phyloP scores from a whole-genome alignment of 2,888 invertebrate genomes.

The Lomographa bimaculata region DNA sequence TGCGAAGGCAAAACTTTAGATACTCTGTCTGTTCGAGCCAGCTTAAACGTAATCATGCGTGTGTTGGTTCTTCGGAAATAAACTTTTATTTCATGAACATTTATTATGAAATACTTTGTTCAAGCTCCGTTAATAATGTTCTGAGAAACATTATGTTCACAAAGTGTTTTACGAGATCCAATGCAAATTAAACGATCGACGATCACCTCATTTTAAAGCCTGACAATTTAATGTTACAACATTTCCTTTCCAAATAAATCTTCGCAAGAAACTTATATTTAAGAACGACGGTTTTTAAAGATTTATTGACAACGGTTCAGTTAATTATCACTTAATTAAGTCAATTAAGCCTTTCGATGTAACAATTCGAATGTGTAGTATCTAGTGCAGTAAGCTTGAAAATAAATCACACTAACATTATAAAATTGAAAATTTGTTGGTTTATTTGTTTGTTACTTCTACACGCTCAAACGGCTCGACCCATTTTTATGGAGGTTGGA shows the following conservation, averaged over 20 bases:
- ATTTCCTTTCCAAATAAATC: constrained; percentile 23
- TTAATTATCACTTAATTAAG: constrained; percentile 47
- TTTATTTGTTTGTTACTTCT: too few species aligned
- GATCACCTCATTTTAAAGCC: constrained; percentile 11
- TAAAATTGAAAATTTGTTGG: too few species aligned
- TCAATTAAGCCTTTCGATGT: constrained; percentile 40
- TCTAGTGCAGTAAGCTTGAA: constrained; percentile 19
- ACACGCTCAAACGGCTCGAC: too few species aligned
- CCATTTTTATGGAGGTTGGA: too few species aligned
- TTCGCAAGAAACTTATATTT: constrained; percentile 32
- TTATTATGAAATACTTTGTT: constrained; percentile 28
- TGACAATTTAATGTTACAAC: constrained; percentile 7
- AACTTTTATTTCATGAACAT: constrained; percentile 34
- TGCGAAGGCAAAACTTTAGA: constrained; percentile 29
- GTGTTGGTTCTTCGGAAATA: constrained; percentile 30
- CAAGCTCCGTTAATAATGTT: constrained; percentile 24
- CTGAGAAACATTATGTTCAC: constrained; percentile 24
- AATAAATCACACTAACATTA: constrained; percentile 9
- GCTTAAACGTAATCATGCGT: constrained; percentile 40
- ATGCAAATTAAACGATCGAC: constrained; percentile 14
- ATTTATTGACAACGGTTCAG: constrained; percentile 41
- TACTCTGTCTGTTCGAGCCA: constrained; percentile 25
- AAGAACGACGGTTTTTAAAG: constrained; percentile 33
- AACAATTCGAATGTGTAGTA: constrained; percentile 35
- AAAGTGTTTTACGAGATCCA: constrained; percentile 27